These are phyloP conservation scores for Synanthedon myopaeformis DNA, from an alignment of 2,888 invertebrate genomes.

Conservation along the genomic window DNA sequence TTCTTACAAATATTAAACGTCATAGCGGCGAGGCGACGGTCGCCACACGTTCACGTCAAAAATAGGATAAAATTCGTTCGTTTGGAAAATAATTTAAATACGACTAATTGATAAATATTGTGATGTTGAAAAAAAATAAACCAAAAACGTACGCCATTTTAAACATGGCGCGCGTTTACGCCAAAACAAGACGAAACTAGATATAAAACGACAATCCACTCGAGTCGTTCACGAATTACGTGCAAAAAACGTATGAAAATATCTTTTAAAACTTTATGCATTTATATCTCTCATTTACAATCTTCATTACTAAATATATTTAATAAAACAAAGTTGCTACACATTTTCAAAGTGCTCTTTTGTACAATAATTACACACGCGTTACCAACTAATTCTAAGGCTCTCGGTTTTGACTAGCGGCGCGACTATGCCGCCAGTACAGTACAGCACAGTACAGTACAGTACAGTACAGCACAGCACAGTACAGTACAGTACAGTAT, in stretches of 20 bases:
- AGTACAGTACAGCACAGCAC: background rate
- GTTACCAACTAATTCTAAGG: constrained; percentile 46
- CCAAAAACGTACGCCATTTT: background rate
- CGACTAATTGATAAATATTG: too few relatives aligned
- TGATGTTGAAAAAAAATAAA: too few relatives aligned
- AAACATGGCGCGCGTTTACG: constrained; percentile 19
- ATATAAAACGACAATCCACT: constrained; percentile 23
- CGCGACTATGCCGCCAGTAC: background rate
- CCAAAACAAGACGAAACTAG: constrained; percentile 33
- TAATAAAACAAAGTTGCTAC: constrained; percentile 60
- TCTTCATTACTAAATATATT: constrained; percentile 53
- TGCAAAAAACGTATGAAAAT: constrained; percentile 70
- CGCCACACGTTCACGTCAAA: background rate
- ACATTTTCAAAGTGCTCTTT: constrained; percentile 51
- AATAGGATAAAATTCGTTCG: background rate
- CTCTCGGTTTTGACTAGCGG: constrained; percentile 16
- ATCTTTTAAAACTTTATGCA: constrained; percentile 60
- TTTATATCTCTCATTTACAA: constrained; percentile 36
- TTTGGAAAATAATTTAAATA: too few relatives aligned
- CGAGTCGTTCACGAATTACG: constrained; percentile 43
- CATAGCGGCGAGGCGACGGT: background rate
- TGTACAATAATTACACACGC: constrained; percentile 56
- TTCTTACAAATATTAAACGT: constrained; percentile 41
- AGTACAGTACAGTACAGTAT: background rate
- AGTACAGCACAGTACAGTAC: background rate